Evolutionary conservation across 2,888 invertebrate genomes (phyloP), one percentile per base, ranked within the genome.

Genomic region (Pammene fasciana): DNA sequence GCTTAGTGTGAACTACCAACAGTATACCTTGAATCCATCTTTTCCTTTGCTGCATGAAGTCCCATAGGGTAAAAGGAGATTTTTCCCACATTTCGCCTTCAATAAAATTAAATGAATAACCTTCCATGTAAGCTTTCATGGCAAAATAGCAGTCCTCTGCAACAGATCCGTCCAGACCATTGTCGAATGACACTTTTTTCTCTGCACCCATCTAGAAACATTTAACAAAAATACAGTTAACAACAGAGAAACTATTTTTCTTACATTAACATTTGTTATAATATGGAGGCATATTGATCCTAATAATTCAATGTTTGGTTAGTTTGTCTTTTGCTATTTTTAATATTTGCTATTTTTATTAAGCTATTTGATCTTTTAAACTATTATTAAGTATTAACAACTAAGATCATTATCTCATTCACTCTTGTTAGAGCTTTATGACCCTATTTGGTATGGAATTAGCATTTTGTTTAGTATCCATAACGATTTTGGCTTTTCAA

Each of bases 81-180:
- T 99, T 99, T 86, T 99, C 99, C 96, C 98, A 98, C 99, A 99
- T 99, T 92, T 99, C 99, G 60, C 99, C 99, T 86, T 99, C 99
- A 75, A 99, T 95, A 89, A 99, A 99, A 85, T 98, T 97, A 87
- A 99, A 99, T 18, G 96, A 94, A 85, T 97, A 99, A 36, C 98
- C 99, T 86, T 97, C 95, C 73, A 95, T 94, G 86, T 96, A 97
- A 4, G 99, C 99, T 74, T 97, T 96, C 98, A 99, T 99, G 18
- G 98, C 98, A 89, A 99, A 99, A 87, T 95, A 99, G 83, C 98
- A 99, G 86, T 99, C 99, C 88, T 99, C 99, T 18, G 99, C 99
- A n/a, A 99, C 97, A 0, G 98, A 98, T 18, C 99, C 99, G 87
- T 99, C 99, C 73, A 97, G 93, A 14, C 99, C 99, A 88, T 99